Percentiles rank a stretch among this genome's conserved stretches.
phyloP scores from a whole-genome alignment of 1,140 invertebrate species.

The Heliothis virescens region DNA sequence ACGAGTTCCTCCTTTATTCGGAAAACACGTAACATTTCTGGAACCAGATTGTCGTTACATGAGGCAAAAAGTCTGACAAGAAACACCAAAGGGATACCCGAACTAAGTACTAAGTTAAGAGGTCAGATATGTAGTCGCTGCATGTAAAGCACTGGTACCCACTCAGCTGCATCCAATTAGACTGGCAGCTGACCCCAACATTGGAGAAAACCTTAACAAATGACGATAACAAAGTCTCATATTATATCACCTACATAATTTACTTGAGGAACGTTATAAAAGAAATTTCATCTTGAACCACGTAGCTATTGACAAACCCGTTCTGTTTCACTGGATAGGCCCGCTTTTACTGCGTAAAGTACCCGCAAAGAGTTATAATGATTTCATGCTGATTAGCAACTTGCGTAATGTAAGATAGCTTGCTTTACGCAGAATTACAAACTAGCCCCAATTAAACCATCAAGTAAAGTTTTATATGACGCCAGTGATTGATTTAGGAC shows the following conservation, averaged over 20 bases:
- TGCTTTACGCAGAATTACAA: slow-evolving; percentile 20
- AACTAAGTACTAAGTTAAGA: no score
- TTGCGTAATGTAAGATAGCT: slow-evolving; percentile 27
- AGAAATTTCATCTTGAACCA: slow-evolving; percentile 15
- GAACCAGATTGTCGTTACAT: no score
- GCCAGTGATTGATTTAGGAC: not conserved
- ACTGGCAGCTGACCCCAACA: no score
- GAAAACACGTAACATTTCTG: no score
- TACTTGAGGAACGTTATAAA: not conserved
- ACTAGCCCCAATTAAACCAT: not conserved
- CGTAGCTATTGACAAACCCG: slow-evolving; percentile 10
- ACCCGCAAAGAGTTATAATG: not conserved
- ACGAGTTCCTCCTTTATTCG: no score
- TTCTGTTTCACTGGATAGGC: slow-evolving; percentile 22
- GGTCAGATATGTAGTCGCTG: no score
- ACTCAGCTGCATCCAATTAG: no score
- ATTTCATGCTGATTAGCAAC: slow-evolving; percentile 27
- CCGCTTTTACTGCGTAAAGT: not conserved
- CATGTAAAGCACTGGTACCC: no score
- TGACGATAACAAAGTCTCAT: not conserved
- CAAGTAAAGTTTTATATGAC: no score
- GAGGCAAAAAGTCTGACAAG: no score
- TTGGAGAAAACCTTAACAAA: no score
- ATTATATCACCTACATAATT: slow-evolving; percentile 17
- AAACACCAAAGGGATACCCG: no score